Conservation (phyloP, 1,140 invertebrate species). For the Brachionus paranguensis region DNA sequence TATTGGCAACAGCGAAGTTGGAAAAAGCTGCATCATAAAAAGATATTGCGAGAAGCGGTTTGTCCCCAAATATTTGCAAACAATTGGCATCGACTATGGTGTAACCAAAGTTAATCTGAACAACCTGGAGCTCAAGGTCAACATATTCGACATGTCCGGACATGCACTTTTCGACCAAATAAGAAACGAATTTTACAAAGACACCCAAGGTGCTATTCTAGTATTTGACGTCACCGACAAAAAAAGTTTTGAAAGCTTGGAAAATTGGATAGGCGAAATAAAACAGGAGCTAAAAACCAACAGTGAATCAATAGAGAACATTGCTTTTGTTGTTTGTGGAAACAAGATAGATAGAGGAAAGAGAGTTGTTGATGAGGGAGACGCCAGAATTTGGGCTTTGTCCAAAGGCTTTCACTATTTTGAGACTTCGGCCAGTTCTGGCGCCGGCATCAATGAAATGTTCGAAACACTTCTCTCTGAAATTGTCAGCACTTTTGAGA, state of each 20-base stretch:
- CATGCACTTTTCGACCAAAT: conserved; percentile 45
- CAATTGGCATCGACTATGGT: conserved; percentile 59
- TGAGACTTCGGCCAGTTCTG: conserved; percentile 53
- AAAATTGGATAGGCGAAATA: conserved; percentile 53
- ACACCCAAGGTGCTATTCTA: conserved; percentile 53
- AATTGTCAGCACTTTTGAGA: conserved; percentile 50
- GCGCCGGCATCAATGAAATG: background rate
- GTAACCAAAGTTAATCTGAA: conserved; percentile 54
- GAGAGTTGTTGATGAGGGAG: conserved; percentile 50
- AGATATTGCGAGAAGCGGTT: conserved; percentile 59
- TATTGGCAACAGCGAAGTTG: conserved; percentile 53
- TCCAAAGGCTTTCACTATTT: conserved; percentile 54
- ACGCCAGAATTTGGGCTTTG: conserved; percentile 54
- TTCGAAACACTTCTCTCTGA: conserved; percentile 51
- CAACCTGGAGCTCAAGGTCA: conserved; percentile 50
- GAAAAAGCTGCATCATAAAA: conserved; percentile 59
- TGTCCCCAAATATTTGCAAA: conserved; percentile 57
- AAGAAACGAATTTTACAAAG: conserved; percentile 55
- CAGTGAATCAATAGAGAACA: background rate
- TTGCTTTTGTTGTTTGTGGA: conserved; percentile 42
- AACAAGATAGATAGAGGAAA: conserved; percentile 44
- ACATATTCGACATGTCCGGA: conserved; percentile 40
- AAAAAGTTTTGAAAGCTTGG: conserved; percentile 50
- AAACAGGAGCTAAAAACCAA: background rate
- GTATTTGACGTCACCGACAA: conserved; percentile 52